Conservation (phyloP, 2,113 vertebrate genomes). For the Melospiza melodia region DNA sequence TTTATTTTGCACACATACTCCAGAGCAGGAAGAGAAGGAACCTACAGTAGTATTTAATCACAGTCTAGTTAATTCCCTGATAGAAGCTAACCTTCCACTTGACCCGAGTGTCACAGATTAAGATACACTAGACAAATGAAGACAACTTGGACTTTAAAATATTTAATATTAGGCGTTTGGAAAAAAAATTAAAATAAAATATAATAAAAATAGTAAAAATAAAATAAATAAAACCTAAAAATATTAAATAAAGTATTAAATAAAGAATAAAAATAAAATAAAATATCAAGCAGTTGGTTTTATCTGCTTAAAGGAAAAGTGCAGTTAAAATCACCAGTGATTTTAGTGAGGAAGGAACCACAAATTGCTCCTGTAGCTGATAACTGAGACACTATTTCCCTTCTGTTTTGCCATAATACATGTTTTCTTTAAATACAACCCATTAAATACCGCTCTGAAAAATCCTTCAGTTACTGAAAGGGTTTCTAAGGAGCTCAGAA, state of each 20-base stretch:
- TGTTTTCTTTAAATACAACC: background rate
- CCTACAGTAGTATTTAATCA: background rate
- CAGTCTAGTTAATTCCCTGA: background rate
- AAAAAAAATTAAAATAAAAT: background rate
- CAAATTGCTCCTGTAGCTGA: background rate
- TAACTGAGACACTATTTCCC: background rate
- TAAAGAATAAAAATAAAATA: background rate
- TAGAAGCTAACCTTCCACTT: background rate
- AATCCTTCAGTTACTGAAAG: constrained; percentile 18
- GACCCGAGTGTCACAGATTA: background rate
- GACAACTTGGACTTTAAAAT: background rate
- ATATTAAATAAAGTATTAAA: background rate
- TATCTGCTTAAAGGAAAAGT: background rate
- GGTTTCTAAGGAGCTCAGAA: constrained; percentile 37
- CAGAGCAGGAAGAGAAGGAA: background rate
- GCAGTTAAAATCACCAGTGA: background rate
- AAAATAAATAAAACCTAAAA: background rate
- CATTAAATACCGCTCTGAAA: constrained; percentile 17
- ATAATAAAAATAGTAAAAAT: background rate
- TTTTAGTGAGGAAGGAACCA: background rate
- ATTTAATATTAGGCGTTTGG: background rate
- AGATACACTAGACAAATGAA: background rate
- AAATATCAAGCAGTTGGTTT: background rate
- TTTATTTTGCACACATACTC: background rate
- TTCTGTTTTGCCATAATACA: background rate